Evolutionary conservation across 2,113 vertebrate species (phyloP), one percentile per base, ranked within the genome.

Genomic region (Anthoscopus minutus): DNA sequence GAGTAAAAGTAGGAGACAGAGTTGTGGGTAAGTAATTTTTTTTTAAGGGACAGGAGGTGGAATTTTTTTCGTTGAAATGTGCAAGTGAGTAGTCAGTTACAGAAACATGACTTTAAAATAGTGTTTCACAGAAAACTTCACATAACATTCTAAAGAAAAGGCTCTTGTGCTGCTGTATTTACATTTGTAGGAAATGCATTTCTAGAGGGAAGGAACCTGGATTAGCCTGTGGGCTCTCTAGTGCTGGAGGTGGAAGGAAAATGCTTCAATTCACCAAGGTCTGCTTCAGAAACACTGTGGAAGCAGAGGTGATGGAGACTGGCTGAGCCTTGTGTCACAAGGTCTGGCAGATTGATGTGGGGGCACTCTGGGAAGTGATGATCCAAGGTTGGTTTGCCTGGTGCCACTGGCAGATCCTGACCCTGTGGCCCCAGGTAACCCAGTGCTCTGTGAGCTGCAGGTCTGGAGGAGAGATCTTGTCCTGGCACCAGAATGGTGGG

Each of bases 1-100:
- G 99, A 6, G 42, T 99, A 47, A 97, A 97, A 93, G 97, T 80
- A 2, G 99, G 99, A 38, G 99, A 99, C 97, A 95, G 99, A 64
- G 99, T 99, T 6, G 99, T 99, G 8, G 99, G 99, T 99, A 84
- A 98, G 99, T 96, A 21, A 27, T 11, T 20, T 48, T 21, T 48
- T 21, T 62, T 57, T 17, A 27, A 64, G 65, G 56, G 45, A 50
- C 8, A 40, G n/a, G 15, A 88, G 33, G 13, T 65, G 7, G 73
- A 45, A 16, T 17, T 73, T 18, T 42, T 6, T 24, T 21, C 56
- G 35, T 61, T 54, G 1, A 20, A 38, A 31, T 23, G 27, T 30
- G 16, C 14, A 17, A 57, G 20, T 37, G 48, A 51, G 15, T 51
- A 47, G 25, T 65, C 24, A 33, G n/a, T 30, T 72, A 21, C 5